Conservation (phyloP, 2,797 vertebrate species). For the Leucoraja ocellata region DNA sequence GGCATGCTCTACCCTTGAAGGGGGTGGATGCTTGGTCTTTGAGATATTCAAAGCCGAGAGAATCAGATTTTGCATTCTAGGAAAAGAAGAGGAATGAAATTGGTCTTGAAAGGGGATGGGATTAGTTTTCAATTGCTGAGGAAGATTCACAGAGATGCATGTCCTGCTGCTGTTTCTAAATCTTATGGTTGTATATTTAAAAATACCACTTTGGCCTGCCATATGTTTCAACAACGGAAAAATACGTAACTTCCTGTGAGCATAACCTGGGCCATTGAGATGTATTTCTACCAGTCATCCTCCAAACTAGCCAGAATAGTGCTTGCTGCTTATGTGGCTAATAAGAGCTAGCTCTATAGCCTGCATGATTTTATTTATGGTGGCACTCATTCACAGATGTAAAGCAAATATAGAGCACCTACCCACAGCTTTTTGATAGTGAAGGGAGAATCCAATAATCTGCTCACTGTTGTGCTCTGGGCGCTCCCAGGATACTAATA, state of each 20-base stretch:
- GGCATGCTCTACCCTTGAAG: too few species aligned
- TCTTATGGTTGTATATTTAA: neutral
- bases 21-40: too few species aligned
- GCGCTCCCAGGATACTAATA: conserved; percentile 82
- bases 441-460: conserved; percentile 93
- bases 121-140: too few species aligned
- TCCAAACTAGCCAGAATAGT: neutral
- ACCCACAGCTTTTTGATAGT: conserved; percentile 82
- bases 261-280: neutral
- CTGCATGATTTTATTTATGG: neutral
- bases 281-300: neutral
- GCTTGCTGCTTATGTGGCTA: neutral
- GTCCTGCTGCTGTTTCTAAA: too few species aligned
- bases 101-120: too few species aligned
- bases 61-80: too few species aligned
- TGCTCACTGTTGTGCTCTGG: conserved; percentile 85
- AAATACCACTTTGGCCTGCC: neutral
- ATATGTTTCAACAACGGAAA: too few species aligned
- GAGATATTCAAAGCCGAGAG: too few species aligned
- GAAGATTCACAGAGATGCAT: too few species aligned
- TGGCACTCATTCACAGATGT: neutral
- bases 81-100: too few species aligned
- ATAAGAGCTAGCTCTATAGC: neutral
- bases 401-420: conserved; percentile 41
- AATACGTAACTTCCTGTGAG: neutral